These are phyloP conservation scores for Muscidifurax raptorellus DNA, from an alignment of 1,140 invertebrate genomes.

Conservation along the genomic window DNA sequence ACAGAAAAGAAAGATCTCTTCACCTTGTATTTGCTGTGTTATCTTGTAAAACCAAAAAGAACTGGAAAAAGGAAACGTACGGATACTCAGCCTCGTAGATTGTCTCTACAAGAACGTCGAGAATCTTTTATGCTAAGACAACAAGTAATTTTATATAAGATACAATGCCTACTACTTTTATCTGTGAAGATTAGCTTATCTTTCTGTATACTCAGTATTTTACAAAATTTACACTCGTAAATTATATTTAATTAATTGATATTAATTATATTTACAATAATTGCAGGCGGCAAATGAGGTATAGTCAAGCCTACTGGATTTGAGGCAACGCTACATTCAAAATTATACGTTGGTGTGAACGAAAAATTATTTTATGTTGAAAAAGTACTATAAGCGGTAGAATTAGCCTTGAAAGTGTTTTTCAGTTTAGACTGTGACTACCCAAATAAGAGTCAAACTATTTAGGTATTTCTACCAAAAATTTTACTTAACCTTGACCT, in stretches of 20 bases:
- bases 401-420: not conserved
- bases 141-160: not conserved
- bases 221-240: too few relatives aligned
- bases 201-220: too few relatives aligned
- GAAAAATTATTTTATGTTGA: not conserved
- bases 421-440: not conserved
- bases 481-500: not conserved
- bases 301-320: not conserved
- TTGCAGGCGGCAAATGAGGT: not conserved
- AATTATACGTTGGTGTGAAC: not conserved
- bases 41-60: not conserved
- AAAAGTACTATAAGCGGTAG: not conserved
- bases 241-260: too few relatives aligned
- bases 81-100: not conserved
- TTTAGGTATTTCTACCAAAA: not conserved
- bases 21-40: not conserved
- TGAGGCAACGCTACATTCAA: not conserved
- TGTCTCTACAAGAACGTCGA: constrained; percentile 4
- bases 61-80: not conserved
- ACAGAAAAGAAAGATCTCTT: constrained; percentile 4
- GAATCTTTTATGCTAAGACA: not conserved
- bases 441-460: not conserved
- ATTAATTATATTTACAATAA: not conserved
- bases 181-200: too few relatives aligned
- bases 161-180: not conserved